Evolutionary conservation across 2,797 vertebrate genomes (phyloP).

Genomic region (Eidolon dupreanum): DNA sequence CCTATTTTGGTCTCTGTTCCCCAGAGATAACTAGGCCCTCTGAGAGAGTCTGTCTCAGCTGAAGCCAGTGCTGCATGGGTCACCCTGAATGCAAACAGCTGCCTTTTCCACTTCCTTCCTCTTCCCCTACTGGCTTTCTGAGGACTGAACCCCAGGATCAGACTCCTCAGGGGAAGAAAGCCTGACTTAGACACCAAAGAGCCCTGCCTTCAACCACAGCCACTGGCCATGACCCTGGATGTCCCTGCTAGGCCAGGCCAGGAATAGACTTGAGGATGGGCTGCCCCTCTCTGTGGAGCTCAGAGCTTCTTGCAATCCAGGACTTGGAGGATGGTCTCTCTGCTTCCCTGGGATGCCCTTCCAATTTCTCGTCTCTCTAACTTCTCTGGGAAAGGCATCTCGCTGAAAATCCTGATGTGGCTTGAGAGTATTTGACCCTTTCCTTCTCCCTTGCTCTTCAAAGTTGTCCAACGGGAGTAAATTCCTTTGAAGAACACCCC

Average conservation of each 20-base stretch:
- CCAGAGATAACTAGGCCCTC: not conserved
- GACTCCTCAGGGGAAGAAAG: not conserved
- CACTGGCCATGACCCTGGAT: not conserved
- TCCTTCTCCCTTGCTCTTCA: not conserved
- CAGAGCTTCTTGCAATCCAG: not conserved
- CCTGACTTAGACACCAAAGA: not conserved
- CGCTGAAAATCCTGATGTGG: not conserved
- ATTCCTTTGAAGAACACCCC: not conserved
- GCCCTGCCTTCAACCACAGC: not conserved
- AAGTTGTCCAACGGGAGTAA: not conserved
- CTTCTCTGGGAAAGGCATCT: constrained; percentile 3
- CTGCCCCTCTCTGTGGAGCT: not conserved
- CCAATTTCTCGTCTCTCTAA: not conserved
- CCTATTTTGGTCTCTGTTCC: not conserved
- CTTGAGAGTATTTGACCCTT: not conserved
- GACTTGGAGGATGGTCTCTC: not conserved
- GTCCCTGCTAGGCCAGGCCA: not conserved
- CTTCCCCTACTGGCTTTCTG: not conserved
- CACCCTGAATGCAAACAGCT: not conserved
- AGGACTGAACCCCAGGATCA: not conserved
- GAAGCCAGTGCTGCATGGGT: rapidly evolving
- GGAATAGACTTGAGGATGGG: not conserved
- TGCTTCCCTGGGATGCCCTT: not conserved
- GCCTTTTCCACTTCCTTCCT: not conserved
- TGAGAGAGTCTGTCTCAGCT: not conserved